Evolutionary conservation across 2,113 vertebrate species (phyloP), one percentile per base, ranked within the genome.

Genomic region (Neoarius graeffei): DNA sequence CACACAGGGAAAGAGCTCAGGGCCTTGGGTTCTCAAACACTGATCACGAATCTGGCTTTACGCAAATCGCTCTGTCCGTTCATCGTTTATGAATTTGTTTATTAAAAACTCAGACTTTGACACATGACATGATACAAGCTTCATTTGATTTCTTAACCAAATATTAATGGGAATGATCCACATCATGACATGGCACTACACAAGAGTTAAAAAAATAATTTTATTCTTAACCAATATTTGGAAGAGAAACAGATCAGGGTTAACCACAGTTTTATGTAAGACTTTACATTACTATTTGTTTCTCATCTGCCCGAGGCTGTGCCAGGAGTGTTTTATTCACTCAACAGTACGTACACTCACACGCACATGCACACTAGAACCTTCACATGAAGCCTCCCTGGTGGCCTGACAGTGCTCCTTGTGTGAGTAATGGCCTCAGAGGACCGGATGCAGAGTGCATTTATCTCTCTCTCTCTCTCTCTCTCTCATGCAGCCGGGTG

Each of bases 361-460:
- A 35, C 83, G 86, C 81, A 77, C 19, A 66, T 54, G 82, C 8
- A 67, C 23, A 89, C 88, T 86, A 87, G 88, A 90, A 88, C 90
- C 91, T 92, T 92, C 91, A 91, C 80, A 89, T 87, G 59, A 54
- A 56, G 13, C 25, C 59, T 84, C 90, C 90, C 90, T 84, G 91
- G 89, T 91, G 92, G 91, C 83, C 92, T 67, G 86, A 86, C 88
- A 81, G 89, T 27, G 66, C 89, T 91, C 92, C 90, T 80, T 67
- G 84, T 87, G 88, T 93, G 91, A 94, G 86, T 94, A 94, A 94
- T 93, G 92, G 91, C 91, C 90, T 89, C 90, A 27, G 85, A 52
- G 85, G 87, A 92, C 90, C 88, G 73, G 60, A 86, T 87, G 89
- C 35, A 83, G 85, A 91, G 81, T 89, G 88, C 90, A 95, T 95